phyloP scores from a whole-genome alignment of 2,888 invertebrate genomes.

The Scaptomyza polygonia region DNA sequence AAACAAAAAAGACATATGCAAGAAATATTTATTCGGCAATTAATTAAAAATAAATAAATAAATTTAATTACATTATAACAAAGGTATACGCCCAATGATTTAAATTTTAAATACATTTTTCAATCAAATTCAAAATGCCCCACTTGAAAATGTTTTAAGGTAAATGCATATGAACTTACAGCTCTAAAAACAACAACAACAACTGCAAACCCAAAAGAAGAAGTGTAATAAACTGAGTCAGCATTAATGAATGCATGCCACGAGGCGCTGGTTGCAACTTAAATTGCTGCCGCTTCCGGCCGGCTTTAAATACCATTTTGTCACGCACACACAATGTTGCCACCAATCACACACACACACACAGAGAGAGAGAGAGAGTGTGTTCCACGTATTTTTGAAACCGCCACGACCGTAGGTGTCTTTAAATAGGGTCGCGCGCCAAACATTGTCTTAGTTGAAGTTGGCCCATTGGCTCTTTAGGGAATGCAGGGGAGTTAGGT shows the following conservation, averaged over 20 bases:
- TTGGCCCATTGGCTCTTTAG: conserved; percentile 42
- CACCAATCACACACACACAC: not conserved
- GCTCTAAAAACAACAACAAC: conserved; percentile 3
- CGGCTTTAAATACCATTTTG: conserved; percentile 83
- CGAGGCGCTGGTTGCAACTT: conserved; percentile 77
- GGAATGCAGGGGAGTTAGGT: not conserved
- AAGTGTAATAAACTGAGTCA: conserved; percentile 41
- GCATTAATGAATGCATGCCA: conserved; percentile 59
- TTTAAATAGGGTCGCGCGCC: conserved; percentile 50
- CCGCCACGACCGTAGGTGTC: conserved; percentile 50
- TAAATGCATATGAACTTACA: not conserved
- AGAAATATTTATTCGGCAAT: no score
- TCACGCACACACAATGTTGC: conserved; percentile 82
- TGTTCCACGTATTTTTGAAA: conserved; percentile 42
- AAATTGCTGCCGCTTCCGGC: conserved; percentile 84
- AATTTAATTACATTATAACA: no score
- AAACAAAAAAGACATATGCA: no score
- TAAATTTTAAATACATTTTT: no score
- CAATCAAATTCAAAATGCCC: not conserved
- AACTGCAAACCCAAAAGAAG: not conserved
- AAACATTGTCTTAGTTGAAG: conserved; percentile 68
- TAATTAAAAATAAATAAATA: no score
- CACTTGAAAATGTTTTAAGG: not conserved
- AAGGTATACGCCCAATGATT: no score
- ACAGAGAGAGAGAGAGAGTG: conserved; percentile 5